phyloP scores from a whole-genome alignment of 2,888 invertebrate genomes.

The Thalpophila matura region DNA sequence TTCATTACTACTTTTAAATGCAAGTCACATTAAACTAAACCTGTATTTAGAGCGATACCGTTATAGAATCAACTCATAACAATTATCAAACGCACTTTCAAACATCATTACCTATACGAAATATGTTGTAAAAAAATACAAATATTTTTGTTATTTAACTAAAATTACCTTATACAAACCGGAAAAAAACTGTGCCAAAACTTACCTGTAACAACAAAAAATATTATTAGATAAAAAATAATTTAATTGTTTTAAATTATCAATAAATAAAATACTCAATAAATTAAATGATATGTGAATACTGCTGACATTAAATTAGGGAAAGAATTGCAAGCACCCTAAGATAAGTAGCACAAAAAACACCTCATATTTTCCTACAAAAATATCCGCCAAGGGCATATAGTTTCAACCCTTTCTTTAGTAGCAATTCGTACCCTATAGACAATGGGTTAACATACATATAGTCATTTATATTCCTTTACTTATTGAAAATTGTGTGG shows the following conservation, averaged over 20 bases:
- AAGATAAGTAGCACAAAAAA: not conserved
- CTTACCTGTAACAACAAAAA: conserved; percentile 52
- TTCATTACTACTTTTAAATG: no score
- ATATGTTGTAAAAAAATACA: no score
- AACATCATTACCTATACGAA: no score
- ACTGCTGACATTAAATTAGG: not conserved
- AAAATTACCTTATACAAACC: conserved; percentile 28
- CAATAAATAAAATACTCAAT: not conserved
- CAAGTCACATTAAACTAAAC: no score
- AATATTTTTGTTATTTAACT: not conserved
- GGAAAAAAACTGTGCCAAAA: not conserved
- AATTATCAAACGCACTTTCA: no score
- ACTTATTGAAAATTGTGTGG: conserved; percentile 6
- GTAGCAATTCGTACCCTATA: conserved; percentile 12
- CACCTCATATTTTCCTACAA: not conserved
- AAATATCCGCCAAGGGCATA: conserved; percentile 1
- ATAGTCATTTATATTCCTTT: conserved; percentile 26
- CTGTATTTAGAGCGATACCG: no score
- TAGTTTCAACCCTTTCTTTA: not conserved
- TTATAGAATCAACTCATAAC: no score
- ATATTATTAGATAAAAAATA: conserved; percentile 18
- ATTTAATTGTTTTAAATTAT: not conserved
- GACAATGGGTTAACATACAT: conserved; percentile 31
- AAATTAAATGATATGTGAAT: not conserved
- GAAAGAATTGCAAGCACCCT: not conserved